Evolutionary conservation across 2,888 invertebrate species (phyloP), one percentile per base, ranked within the genome.

Genomic region (Abrostola triplasia): DNA sequence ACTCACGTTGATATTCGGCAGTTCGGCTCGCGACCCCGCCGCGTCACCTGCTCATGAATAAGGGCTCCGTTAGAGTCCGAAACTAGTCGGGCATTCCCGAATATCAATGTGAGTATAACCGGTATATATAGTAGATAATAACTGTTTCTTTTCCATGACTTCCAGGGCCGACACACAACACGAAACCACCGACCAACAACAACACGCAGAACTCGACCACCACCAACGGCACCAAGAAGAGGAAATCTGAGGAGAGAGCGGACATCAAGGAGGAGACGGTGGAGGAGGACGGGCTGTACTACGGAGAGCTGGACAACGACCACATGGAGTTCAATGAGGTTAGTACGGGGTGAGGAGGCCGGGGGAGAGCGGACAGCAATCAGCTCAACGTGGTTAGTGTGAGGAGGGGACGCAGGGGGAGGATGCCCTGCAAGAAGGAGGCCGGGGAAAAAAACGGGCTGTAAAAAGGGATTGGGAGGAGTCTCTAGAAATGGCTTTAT

Each of bases 211-310:
- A 24, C 41, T 64, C 77, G 5, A 67, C 67, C 37, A 72, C 82
- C 56, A 73, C 80, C 11, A 86, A 84, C 77, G 86, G 84, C 41
- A 80, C 82, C 63, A 92, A 91, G 80, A 92, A 92, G 48, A 82
- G 89, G 67, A 90, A 89, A 60, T 83, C 89, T 0, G 88, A 87
- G 63, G 89, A 89, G 42, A 68, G 80, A 5, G 60, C 68, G 0
- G 90, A 89, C 2, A 91, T 95, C 0, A 95, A 95, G 64, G 93
- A 95, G 72, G 95, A 95, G 67, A 95, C 93, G 0, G 95, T 95
- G 0, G 95, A 95, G 62, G 95, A 95, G 41, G 95, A 95, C 49
- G 95, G 95, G 2, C 84, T 95, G 5, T 95, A 90, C 79, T 95
- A 95, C 70, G 95, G 95, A 0, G 95, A 95, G 62, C 83, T 95